These are phyloP conservation scores for Erythrocercus mccallii DNA, from an alignment of 2,113 vertebrate genomes.

Conservation along the genomic window DNA sequence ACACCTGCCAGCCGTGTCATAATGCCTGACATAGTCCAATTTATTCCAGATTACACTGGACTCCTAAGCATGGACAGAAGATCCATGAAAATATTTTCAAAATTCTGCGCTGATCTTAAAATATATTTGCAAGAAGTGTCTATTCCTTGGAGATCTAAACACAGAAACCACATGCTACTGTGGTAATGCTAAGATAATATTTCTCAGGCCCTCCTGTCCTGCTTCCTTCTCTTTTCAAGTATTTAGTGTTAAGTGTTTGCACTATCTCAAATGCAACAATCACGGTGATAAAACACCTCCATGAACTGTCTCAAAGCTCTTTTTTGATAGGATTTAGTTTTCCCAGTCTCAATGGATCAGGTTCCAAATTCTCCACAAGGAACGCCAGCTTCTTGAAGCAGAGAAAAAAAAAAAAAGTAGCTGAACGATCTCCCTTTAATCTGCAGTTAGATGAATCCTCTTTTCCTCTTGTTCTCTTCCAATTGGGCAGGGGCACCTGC, in stretches of 20 bases:
- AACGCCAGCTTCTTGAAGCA: background rate
- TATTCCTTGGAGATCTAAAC: background rate
- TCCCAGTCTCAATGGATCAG: background rate
- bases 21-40: background rate
- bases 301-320: background rate
- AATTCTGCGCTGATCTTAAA: background rate
- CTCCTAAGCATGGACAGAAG: background rate
- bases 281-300: background rate
- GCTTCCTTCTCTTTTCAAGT: background rate
- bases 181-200: background rate
- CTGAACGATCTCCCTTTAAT: slow-evolving; percentile 10
- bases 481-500: background rate
- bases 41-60: background rate
- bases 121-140: background rate
- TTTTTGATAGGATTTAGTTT: background rate
- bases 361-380: background rate
- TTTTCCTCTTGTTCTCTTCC: slow-evolving; percentile 17
- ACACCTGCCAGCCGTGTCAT: background rate
- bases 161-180: background rate
- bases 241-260: background rate
- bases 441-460: slow-evolving; percentile 18
- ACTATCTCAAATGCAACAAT: background rate
- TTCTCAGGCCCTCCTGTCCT: background rate
- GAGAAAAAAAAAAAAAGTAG: background rate
- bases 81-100: background rate